Base-by-base conservation (phyloP, 2,888 invertebrate genomes). In the Pandemis heparana region DNA sequence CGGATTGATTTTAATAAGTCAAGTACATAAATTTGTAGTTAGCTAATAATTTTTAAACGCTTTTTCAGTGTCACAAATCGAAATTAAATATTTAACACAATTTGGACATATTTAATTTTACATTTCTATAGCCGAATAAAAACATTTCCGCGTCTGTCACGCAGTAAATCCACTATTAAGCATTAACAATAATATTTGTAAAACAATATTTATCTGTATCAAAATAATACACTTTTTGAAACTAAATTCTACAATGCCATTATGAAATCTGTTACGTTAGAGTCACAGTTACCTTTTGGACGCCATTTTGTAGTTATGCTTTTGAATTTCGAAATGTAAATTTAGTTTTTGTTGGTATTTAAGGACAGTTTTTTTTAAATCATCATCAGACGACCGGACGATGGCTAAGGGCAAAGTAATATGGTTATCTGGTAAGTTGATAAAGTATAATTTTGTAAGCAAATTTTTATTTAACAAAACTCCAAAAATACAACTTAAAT, bases 351-450 rank as follows among this genome's bases (percentile, higher is more conserved):
- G 53, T 14, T 75, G 82, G 83, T 87, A 84, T 83, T 87, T 85
- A 82, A 63, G 46, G 12, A 59, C 14, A 14, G 51, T 5, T 59
- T 51, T 23, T 16, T n/a, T 10, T 2, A 32, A 4, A 7, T 38
- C 56, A 70, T 39, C 69, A 83, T 83, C 84, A 91, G 89, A 89
- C 85, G 89, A 85, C 81, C 83, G 81, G 82, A 87, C 85, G 76
- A 92, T 92, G 91, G 88, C 87, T 79, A 80, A 82, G 86, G 90
- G 89, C 80, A 86, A 83, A 84, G 88, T 87, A 70, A 77, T 91
- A 79, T 91, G 92, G 91, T 84, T 91, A 82, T 85, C 88, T 83
- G 90, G 91, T 91, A 82, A 87, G 68, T 77, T n/a, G n/a, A n/a
- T n/a, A n/a, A n/a, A n/a, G n/a, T n/a, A n/a, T n/a, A n/a, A n/a